Percentiles rank a stretch among this genome's conserved stretches.
Conservation (phyloP, 2,888 invertebrate species). For the Melinopterus prodromus region DNA sequence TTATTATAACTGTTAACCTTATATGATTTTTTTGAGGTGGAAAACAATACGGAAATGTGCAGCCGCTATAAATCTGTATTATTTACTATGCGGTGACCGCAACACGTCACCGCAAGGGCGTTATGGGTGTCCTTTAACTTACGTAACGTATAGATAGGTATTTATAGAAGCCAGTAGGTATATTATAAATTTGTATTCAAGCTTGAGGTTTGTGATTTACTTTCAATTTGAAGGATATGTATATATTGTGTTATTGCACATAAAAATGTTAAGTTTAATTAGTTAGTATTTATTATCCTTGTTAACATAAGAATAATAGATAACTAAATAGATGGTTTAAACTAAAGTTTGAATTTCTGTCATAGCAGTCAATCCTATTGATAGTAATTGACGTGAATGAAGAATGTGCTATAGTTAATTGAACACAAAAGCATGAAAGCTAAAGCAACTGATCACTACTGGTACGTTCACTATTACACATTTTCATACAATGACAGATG, state of each 20-base stretch:
- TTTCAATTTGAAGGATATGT: not conserved
- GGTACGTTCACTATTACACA: no score
- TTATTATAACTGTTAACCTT: slow-evolving; percentile 4
- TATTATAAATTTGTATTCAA: not conserved
- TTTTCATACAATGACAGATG: no score
- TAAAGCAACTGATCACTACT: no score
- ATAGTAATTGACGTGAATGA: no score
- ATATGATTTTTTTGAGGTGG: not conserved
- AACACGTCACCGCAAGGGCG: not conserved
- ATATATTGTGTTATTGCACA: not conserved
- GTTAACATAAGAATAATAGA: no score
- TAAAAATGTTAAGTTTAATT: no score
- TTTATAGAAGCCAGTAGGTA: not conserved
- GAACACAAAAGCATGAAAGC: no score
- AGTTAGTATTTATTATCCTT: no score
- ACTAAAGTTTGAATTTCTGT: no score
- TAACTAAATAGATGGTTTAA: no score
- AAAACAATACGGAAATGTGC: not conserved
- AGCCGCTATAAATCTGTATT: not conserved
- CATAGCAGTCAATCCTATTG: no score
- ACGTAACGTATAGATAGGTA: not conserved
- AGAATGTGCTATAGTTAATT: no score
- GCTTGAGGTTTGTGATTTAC: not conserved
- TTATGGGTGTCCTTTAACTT: not conserved
- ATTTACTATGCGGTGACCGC: not conserved